Conservation (phyloP, 2,888 invertebrate species). For the Hetaerina titia region DNA sequence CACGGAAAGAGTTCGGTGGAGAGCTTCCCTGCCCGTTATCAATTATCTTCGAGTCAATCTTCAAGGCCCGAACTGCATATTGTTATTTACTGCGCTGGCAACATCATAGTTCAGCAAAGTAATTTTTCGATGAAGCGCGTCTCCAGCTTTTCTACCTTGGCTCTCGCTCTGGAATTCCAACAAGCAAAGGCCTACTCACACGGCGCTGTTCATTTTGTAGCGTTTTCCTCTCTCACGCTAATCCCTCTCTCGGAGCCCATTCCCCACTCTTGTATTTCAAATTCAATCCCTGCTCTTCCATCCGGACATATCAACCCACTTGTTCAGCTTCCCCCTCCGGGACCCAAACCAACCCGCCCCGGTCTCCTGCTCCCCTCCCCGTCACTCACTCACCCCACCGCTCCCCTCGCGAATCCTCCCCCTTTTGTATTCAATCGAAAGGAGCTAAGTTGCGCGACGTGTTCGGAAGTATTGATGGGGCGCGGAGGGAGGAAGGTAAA, state of each 20-base stretch:
- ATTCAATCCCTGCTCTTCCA: constrained; percentile 51
- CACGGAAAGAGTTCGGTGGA: no score
- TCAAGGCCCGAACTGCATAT: neutral
- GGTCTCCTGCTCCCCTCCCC: neutral
- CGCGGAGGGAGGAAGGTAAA: neutral
- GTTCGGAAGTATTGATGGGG: constrained; percentile 65
- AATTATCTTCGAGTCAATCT: neutral
- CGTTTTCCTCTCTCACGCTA: neutral
- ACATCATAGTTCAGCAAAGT: neutral
- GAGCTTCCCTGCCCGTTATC: no score
- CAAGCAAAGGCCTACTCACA: neutral
- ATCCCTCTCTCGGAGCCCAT: neutral
- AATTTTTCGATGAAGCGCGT: neutral
- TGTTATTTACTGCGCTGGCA: neutral
- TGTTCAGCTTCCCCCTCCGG: constrained; percentile 6
- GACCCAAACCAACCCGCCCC: neutral
- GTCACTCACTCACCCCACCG: neutral
- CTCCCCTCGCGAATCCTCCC: neutral
- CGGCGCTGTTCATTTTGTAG: neutral
- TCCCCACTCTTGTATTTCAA: constrained; percentile 44
- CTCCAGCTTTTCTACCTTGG: neutral
- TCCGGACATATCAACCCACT: constrained; percentile 57
- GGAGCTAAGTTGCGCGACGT: constrained; percentile 64
- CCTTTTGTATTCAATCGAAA: constrained; percentile 67
- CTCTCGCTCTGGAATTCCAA: neutral